These are phyloP conservation scores for Phymastichus coffea DNA, from an alignment of 1,140 invertebrate species.

Conservation along the genomic window DNA sequence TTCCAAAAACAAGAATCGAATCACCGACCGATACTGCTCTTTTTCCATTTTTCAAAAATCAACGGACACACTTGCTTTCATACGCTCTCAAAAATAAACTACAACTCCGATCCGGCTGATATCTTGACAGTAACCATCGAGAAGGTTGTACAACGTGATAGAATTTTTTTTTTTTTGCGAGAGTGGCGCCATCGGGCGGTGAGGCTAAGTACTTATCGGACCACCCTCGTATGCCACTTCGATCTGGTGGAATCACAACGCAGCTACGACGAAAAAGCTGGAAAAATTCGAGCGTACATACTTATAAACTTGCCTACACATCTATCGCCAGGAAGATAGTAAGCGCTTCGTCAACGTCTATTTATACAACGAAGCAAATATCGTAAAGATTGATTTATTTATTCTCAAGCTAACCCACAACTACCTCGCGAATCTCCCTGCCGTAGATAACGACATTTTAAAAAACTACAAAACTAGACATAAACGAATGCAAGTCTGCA, in stretches of 20 bases:
- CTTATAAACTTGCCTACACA: not conserved
- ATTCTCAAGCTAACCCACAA: conserved; percentile 1
- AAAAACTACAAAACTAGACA: not conserved
- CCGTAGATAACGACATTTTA: not conserved
- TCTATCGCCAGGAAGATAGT: conserved; percentile 11
- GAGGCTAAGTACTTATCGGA: conserved; percentile 31
- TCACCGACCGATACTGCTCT: too few species aligned
- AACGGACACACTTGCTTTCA: not conserved
- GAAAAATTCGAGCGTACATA: conserved; percentile 21
- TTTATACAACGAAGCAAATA: conserved; percentile 5
- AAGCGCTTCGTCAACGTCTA: conserved; percentile 1
- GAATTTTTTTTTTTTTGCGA: too few species aligned
- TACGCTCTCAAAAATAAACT: not conserved
- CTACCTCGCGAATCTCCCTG: not conserved
- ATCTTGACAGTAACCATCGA: too few species aligned
- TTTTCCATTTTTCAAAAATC: not conserved
- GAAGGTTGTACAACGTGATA: too few species aligned
- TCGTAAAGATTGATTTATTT: conserved; percentile 7
- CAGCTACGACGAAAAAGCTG: conserved; percentile 23
- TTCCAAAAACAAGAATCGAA: too few species aligned
- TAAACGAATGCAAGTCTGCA: not conserved
- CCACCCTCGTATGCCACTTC: conserved; percentile 25
- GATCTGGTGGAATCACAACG: conserved; percentile 24
- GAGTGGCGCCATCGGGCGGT: too few species aligned
- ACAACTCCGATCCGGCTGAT: too few species aligned